Evolutionary conservation across 2,113 vertebrate species (phyloP).

Genomic region (Siniperca knerii): DNA sequence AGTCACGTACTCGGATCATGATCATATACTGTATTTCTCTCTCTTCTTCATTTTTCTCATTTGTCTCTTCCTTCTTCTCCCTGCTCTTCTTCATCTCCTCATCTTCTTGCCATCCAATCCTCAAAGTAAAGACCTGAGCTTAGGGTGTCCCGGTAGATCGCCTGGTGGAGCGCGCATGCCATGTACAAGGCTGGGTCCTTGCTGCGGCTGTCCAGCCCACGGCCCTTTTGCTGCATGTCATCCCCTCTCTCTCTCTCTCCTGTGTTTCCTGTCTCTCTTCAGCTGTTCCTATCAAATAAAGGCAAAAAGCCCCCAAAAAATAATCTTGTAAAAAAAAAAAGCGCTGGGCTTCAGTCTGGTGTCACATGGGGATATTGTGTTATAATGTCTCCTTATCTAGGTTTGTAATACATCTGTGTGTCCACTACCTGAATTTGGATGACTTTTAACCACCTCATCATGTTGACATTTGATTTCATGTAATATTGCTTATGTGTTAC

Average conservation of each 20-base stretch:
- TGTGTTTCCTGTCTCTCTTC: no score
- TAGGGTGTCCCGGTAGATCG: no score
- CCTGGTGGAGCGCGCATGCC: no score
- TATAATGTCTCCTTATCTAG: background rate
- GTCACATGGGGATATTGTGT: background rate
- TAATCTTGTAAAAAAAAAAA: no score
- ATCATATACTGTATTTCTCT: no score
- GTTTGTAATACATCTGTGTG: background rate
- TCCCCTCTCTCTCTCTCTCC: no score
- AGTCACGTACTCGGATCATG: background rate
- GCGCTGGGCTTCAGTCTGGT: background rate
- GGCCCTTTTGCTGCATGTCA: no score
- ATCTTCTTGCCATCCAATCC: background rate
- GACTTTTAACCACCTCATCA: background rate
- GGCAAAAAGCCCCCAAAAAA: no score
- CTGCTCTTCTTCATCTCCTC: conserved; percentile 21
- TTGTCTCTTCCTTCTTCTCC: background rate
- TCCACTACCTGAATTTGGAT: background rate
- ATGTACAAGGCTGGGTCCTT: no score
- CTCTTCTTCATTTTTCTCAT: no score
- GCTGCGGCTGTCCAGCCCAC: no score
- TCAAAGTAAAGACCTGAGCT: background rate
- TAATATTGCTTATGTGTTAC: background rate
- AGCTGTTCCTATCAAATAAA: no score
- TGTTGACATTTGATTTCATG: background rate